phyloP scores from a whole-genome alignment of 2,797 vertebrate species.

The Clarias pachynema region DNA sequence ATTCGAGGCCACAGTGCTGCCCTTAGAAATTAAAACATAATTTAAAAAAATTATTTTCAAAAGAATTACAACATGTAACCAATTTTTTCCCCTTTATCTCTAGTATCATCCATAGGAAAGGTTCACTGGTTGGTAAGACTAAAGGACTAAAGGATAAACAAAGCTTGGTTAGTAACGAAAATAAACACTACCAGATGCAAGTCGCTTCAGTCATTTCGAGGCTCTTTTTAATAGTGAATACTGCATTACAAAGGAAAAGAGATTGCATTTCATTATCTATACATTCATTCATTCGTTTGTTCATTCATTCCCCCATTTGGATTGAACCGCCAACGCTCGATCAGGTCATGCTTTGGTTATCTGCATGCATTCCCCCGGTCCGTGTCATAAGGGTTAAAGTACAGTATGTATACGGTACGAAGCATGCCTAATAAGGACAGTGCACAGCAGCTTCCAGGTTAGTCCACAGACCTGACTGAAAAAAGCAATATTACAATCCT shows the following conservation, averaged over 20 bases:
- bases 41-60: no score
- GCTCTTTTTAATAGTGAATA: constrained; percentile 70
- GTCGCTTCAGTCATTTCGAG: neutral
- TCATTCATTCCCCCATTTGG: constrained; percentile 48
- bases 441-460: constrained; percentile 33
- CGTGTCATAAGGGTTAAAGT: constrained; percentile 18
- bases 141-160: no score
- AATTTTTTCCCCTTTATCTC: no score
- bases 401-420: constrained; percentile 29
- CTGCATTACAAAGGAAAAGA: constrained; percentile 48
- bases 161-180: neutral
- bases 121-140: no score
- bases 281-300: constrained; percentile 51
- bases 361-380: constrained; percentile 43
- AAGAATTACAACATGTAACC: no score
- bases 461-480: constrained; percentile 36
- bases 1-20: no score
- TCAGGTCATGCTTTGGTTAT: constrained; percentile 28
- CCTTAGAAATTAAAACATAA: no score
- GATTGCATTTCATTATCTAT: constrained; percentile 36
- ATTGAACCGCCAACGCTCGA: neutral
- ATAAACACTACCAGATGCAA: neutral
- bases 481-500: neutral
- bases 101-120: no score
- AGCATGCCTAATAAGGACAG: constrained; percentile 45